A percentile compares a stretch with the other conserved stretches of the same genome.
Conservation (phyloP, 2,888 invertebrate species). For the Phorcus lineatus region DNA sequence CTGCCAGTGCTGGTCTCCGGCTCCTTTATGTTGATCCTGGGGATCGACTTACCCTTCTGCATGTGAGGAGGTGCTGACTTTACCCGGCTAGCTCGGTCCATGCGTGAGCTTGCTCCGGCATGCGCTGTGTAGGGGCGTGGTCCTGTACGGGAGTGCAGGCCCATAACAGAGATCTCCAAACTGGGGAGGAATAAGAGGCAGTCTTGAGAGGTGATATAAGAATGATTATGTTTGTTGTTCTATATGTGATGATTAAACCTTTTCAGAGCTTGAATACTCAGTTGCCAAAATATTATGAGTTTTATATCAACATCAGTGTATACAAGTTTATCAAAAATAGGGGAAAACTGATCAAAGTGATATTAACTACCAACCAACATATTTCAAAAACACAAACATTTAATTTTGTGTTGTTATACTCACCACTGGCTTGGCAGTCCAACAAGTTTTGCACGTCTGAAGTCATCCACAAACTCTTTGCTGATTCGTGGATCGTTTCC, state of each 20-base stretch:
- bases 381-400: no score
- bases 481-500: conserved; percentile 70
- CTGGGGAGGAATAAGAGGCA: background rate
- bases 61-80: conserved; percentile 18
- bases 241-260: no score
- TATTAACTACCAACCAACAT: no score
- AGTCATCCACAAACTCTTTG: conserved; percentile 72
- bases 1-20: background rate
- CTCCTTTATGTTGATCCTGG: background rate
- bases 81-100: background rate
- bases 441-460: conserved; percentile 67
- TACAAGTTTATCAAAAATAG: no score
- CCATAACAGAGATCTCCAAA: background rate
- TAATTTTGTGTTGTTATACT: conserved; percentile 18
- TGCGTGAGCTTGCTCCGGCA: background rate
- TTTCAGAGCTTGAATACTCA: no score
- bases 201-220: no score
- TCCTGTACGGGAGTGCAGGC: background rate
- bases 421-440: conserved; percentile 74
- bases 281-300: no score
- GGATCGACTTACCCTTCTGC: background rate
- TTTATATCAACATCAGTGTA: no score
- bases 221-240: no score
- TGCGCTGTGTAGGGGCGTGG: background rate
- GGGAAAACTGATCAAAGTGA: no score